A percentile compares a stretch with the other conserved stretches of the same genome.
phyloP scores from a whole-genome alignment of 2,797 vertebrate species.

The Mionectes olivaceus region DNA sequence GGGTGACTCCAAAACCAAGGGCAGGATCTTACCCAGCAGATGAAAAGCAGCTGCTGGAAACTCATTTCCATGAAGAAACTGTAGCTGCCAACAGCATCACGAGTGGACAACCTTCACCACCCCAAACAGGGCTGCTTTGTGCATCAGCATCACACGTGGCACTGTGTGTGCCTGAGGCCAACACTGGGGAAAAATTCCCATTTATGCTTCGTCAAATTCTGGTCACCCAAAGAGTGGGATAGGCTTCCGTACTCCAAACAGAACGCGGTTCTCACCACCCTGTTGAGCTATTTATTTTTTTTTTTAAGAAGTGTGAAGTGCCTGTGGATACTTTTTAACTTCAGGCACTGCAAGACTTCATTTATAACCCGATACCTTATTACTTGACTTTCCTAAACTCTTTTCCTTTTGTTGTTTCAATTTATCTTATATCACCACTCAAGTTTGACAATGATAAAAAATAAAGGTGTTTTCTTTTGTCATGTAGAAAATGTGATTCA shows the following conservation, averaged over 20 bases:
- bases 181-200: not conserved
- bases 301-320: not conserved
- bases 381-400: constrained; percentile 68
- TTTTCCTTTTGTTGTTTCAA: constrained; percentile 51
- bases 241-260: not conserved
- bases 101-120: not conserved
- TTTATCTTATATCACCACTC: constrained; percentile 67
- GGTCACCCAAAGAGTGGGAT: not conserved
- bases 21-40: not conserved
- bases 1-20: rapidly evolving
- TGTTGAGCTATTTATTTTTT: not conserved
- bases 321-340: constrained; percentile 22
- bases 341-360: constrained; percentile 15
- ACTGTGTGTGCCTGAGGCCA: not conserved
- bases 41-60: not conserved
- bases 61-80: not conserved
- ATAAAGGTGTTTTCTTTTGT: constrained; percentile 72
- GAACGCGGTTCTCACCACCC: rapidly evolving
- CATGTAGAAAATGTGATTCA: constrained; percentile 73
- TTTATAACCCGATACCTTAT: constrained; percentile 46
- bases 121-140: not conserved
- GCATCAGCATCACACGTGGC: not conserved
- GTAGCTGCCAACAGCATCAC: not conserved
- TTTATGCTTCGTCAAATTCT: not conserved
- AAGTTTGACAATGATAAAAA: constrained; percentile 68